Percentiles rank a stretch among this genome's conserved stretches.
phyloP scores from a whole-genome alignment of 2,888 invertebrate species.

The Oegoconia quadripuncta region DNA sequence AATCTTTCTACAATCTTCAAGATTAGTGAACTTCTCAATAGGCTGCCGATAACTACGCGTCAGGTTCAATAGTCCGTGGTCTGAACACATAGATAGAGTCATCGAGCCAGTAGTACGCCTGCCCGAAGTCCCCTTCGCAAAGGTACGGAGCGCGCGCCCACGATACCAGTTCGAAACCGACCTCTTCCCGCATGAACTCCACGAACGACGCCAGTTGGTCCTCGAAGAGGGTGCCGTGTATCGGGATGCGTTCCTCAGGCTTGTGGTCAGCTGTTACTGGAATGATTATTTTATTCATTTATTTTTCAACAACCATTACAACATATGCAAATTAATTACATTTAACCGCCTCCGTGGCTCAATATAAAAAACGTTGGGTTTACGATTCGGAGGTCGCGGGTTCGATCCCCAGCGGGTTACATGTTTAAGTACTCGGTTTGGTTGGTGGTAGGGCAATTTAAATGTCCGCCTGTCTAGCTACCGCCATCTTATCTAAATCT shows the following conservation, averaged over 20 bases:
- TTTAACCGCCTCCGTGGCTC: too few relatives aligned
- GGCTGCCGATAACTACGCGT: not conserved
- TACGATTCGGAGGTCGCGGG: too few relatives aligned
- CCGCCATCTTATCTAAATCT: too few relatives aligned
- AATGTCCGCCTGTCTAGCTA: too few relatives aligned
- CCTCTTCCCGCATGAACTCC: conserved; percentile 75
- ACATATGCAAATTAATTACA: too few relatives aligned
- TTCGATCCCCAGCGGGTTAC: too few relatives aligned
- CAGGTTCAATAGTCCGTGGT: conserved; percentile 24
- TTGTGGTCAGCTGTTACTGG: conserved; percentile 83
- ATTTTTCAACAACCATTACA: too few relatives aligned
- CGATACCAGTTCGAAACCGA: conserved; percentile 87
- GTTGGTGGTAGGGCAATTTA: too few relatives aligned
- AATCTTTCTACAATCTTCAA: too few relatives aligned
- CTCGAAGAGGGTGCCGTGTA: conserved; percentile 84
- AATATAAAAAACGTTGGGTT: too few relatives aligned
- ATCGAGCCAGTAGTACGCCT: conserved; percentile 94
- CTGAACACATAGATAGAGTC: conserved; percentile 93
- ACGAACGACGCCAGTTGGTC: conserved; percentile 89
- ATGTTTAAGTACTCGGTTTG: too few relatives aligned
- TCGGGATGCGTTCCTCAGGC: conserved; percentile 84
- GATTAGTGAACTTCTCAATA: too few relatives aligned
- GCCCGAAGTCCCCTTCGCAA: conserved; percentile 96
- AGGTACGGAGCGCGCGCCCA: conserved; percentile 97
- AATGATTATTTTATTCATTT: conserved; percentile 20